Evolutionary conservation across 2,113 vertebrate genomes (phyloP).

Genomic region (Uropsilus gracilis): DNA sequence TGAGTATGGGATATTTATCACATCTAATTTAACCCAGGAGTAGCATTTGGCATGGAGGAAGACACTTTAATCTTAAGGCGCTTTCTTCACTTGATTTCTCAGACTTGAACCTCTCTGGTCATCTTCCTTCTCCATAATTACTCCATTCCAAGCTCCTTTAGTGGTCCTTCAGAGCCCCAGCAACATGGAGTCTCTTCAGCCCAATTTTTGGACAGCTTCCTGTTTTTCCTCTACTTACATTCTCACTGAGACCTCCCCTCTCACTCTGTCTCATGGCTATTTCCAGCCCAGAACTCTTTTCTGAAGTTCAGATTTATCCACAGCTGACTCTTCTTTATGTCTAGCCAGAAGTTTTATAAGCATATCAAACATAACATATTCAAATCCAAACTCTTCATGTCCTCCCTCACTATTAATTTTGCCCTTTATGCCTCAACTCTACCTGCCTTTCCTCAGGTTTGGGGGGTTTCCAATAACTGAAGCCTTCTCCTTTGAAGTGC

Average conservation of each 20-base stretch:
- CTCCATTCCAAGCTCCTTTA: neutral
- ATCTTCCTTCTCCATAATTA: neutral
- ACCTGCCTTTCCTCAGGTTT: neutral
- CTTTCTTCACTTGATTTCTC: neutral
- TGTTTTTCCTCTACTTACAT: neutral
- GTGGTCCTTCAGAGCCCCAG: neutral
- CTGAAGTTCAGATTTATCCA: neutral
- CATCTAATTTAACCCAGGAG: neutral
- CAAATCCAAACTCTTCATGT: neutral
- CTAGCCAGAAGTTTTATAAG: neutral
- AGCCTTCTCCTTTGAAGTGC: neutral
- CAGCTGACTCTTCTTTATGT: neutral
- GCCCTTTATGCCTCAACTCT: neutral
- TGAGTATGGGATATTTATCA: neutral
- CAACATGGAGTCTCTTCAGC: neutral
- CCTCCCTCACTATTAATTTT: neutral
- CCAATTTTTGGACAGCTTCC: neutral
- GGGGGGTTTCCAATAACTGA: neutral
- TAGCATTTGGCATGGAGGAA: neutral
- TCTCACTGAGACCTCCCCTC: neutral
- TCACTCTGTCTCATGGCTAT: neutral
- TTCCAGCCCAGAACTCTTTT: neutral
- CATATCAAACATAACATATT: neutral
- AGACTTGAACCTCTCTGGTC: neutral
- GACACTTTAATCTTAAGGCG: neutral